Base-by-base conservation (phyloP, 2,113 vertebrate species). In the Psittacara wagleri region DNA sequence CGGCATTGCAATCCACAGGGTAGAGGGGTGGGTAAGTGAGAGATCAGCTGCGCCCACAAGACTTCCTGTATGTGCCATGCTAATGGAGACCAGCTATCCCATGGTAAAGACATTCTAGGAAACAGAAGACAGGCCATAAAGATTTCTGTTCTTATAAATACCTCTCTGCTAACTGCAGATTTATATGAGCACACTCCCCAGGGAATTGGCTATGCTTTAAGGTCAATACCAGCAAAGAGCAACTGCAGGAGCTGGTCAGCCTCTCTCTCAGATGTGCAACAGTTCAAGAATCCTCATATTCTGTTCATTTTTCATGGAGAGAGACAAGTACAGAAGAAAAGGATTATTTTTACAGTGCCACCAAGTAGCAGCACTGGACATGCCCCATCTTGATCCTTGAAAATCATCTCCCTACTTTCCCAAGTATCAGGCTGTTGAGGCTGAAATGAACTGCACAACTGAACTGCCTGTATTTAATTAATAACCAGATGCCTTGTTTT, bases 401-500 rank as follows among this genome's bases (percentile, higher is more conserved):
- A 95, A 87, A 88, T 63, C 51, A 59, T 28, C 70, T 86, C 72
- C 86, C 88, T 69, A 19, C 59, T 78, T 88, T 92, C 83, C 90
- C 77, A 55, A 92, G 64, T 11, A 48, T 83, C 84, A 63, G 75
- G 55, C 51, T 77, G 28, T 54, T 54, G 57, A 84, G 72, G 46
- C 63, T 73, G 35, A 90, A 93, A 59, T 24, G 43, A 15, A 51
- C 69, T 39, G 74, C 59, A 94, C 52, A 83, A 54, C 27, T n/a
- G 37, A 87, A 61, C 70, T 77, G 80, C 77, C 76, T 87, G 61
- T 49, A 76, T 88, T 74, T 90, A 86, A 93, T 83, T 84, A 95
- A 94, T 95, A 97, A 96, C 78, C 90, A 85, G 97, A 93, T 83
- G 77, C 86, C 86, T 97, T 96, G 93, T 96, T 96, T 96, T 93